Percentiles rank a stretch among this genome's conserved stretches.
These are phyloP conservation scores for Cecropterus lyciades DNA, from an alignment of 1,140 invertebrate genomes.

Conservation along the genomic window DNA sequence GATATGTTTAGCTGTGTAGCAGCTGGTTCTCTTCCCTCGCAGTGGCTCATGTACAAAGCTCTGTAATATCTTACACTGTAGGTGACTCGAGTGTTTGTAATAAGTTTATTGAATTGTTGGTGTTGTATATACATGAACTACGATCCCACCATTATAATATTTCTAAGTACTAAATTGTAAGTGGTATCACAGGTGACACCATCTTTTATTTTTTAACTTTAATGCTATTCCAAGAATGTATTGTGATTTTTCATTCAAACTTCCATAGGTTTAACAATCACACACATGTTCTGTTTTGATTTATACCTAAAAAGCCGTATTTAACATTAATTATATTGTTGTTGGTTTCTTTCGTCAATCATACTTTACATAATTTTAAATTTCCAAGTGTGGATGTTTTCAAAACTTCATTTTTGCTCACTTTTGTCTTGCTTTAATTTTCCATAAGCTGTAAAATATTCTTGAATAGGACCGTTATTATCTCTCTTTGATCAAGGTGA, in stretches of 20 bases:
- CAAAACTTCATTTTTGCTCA: constrained; percentile 65
- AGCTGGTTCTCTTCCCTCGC: constrained; percentile 2
- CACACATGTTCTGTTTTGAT: constrained; percentile 37
- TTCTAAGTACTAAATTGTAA: constrained; percentile 81
- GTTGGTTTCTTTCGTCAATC: constrained; percentile 62
- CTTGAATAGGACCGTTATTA: constrained; percentile 36
- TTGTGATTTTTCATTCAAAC: constrained; percentile 79
- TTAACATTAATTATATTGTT: constrained; percentile 44
- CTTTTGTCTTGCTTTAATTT: constrained; percentile 38
- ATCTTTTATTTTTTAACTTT: constrained; percentile 66
- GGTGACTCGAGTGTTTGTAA: constrained; percentile 79
- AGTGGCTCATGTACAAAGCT: constrained; percentile 48
- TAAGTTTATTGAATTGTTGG: constrained; percentile 79
- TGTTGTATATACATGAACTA: constrained; percentile 83
- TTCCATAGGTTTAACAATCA: constrained; percentile 63
- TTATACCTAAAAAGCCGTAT: constrained; percentile 4
- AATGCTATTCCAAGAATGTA: constrained; percentile 78
- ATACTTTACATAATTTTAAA: constrained; percentile 56
- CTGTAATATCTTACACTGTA: constrained; percentile 60
- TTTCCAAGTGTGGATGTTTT: constrained; percentile 51
- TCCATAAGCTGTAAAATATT: constrained; percentile 37
- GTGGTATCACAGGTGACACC: constrained; percentile 73
- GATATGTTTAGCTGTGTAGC: constrained; percentile 30
- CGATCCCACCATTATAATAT: constrained; percentile 83
- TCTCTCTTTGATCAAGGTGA: constrained; percentile 43